Conservation (phyloP, 2,113 vertebrate species). For the Collichthys lucidus region DNA sequence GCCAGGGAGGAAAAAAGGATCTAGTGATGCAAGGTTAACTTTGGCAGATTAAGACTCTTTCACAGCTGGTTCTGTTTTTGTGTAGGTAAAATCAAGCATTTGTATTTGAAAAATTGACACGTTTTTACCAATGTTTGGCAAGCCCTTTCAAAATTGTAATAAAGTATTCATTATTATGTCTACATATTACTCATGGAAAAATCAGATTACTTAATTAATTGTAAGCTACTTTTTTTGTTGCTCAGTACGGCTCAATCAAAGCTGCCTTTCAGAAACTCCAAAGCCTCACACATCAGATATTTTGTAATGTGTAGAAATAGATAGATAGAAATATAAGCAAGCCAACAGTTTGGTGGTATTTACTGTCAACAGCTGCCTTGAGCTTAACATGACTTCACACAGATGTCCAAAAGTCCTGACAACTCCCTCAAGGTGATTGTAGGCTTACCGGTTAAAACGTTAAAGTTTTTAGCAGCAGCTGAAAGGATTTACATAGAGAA, state of each 20-base stretch:
- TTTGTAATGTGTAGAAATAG: neutral
- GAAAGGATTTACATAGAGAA: no score
- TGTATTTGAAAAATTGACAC: neutral
- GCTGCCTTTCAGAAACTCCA: neutral
- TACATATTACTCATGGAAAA: neutral
- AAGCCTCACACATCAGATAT: neutral
- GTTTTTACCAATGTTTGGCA: neutral
- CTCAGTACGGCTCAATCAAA: neutral
- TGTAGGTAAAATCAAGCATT: slow-evolving; percentile 16
- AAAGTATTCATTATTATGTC: neutral
- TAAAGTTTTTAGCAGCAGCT: neutral
- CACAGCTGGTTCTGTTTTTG: slow-evolving; percentile 32
- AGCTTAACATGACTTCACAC: neutral
- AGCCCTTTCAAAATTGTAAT: rapidly evolving
- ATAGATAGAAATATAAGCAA: neutral
- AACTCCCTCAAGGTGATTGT: neutral
- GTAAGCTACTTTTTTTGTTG: neutral
- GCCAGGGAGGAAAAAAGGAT: slow-evolving; percentile 46
- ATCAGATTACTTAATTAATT: no score
- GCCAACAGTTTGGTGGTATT: neutral
- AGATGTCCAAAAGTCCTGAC: neutral
- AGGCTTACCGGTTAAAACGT: neutral
- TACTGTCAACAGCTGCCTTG: neutral
- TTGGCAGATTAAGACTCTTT: slow-evolving; percentile 44
- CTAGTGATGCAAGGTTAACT: slow-evolving; percentile 52